Conservation (phyloP, 1,140 invertebrate genomes). For the Diploscapter pachys region DNA sequence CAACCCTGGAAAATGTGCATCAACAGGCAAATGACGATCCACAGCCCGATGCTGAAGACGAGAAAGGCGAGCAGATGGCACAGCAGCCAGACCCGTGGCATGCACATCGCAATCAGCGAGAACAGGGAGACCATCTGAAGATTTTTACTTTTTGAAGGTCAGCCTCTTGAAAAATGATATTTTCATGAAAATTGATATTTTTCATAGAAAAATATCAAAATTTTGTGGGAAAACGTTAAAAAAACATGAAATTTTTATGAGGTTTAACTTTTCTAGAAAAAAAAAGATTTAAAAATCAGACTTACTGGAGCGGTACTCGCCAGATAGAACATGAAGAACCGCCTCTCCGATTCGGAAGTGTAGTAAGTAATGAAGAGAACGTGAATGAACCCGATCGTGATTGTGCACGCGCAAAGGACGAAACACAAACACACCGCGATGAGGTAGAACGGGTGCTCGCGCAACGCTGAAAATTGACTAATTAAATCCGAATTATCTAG, state of each 20-base stretch:
- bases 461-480: too few relatives aligned
- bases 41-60: slow-evolving; percentile 46
- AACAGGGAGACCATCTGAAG: slow-evolving; percentile 45
- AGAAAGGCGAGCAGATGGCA: slow-evolving; percentile 50
- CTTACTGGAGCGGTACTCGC: slow-evolving; percentile 46
- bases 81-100: slow-evolving; percentile 52
- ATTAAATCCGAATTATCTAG: too few relatives aligned
- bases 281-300: not conserved
- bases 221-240: not conserved
- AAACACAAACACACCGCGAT: slow-evolving; percentile 36
- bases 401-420: slow-evolving; percentile 35
- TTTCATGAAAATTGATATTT: too few relatives aligned
- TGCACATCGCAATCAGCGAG: slow-evolving; percentile 47
- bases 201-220: too few relatives aligned
- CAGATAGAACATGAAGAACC: slow-evolving; percentile 47
- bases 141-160: not conserved
- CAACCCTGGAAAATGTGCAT: slow-evolving; percentile 45
- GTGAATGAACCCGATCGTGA: slow-evolving; percentile 45
- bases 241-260: not conserved
- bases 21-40: slow-evolving; percentile 53
- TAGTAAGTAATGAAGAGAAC: slow-evolving; percentile 45
- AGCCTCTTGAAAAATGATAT: too few relatives aligned
- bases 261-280: too few relatives aligned
- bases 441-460: slow-evolving; percentile 14
- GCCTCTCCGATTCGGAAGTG: slow-evolving; percentile 38